A percentile compares a stretch with the other conserved stretches of the same genome.
Conservation (phyloP, 2,113 vertebrate species). For the Actenoides lindsayi region DNA sequence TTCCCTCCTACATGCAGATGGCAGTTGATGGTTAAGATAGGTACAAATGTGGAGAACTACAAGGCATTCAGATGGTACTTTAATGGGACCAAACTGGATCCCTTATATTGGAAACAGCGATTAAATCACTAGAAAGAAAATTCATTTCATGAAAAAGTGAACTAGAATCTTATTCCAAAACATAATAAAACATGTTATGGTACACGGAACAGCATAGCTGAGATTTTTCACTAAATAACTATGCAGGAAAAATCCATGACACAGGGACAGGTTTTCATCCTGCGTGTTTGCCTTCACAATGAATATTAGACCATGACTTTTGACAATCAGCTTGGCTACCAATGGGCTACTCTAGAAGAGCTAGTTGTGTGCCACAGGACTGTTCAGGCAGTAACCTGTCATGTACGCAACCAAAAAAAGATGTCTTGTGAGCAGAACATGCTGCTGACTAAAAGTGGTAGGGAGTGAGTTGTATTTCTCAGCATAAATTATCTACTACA, state of each 20-base stretch:
- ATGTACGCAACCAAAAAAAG: background rate
- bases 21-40: background rate
- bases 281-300: background rate
- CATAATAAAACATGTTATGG: background rate
- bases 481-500: background rate
- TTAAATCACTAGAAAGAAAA: background rate
- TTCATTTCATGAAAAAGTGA: background rate
- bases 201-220: background rate
- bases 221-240: background rate
- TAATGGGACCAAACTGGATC: background rate
- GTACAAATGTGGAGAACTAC: background rate
- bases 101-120: background rate
- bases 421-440: background rate
- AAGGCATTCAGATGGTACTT: background rate
- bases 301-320: background rate
- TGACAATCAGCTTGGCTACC: background rate
- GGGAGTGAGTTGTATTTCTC: constrained; percentile 7
- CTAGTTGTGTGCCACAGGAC: background rate
- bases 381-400: background rate
- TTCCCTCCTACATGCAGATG: background rate
- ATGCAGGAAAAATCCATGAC: background rate
- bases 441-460: constrained; percentile 25
- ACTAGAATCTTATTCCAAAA: background rate
- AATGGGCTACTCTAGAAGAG: background rate
- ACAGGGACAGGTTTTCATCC: background rate